Evolutionary conservation across 2,797 vertebrate species (phyloP), one percentile per base, ranked within the genome.

Genomic region (Numenius phaeopus): DNA sequence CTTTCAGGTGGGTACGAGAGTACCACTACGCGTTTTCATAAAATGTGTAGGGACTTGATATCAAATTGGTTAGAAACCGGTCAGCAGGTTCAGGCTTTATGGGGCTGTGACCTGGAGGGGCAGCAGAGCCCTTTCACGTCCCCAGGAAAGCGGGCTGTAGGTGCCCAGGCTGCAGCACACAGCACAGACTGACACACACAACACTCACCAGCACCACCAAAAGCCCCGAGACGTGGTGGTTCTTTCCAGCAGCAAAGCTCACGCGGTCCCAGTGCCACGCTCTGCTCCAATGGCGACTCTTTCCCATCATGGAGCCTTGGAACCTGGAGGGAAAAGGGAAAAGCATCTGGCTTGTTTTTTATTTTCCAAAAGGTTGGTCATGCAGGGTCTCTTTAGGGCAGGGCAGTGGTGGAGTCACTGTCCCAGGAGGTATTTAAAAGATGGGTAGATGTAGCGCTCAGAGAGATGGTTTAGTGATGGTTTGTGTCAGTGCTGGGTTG

Each of bases 211-310:
- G 34, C 21, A 26, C 37, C 34, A 3, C 1, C 11, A 29, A 54
- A 13, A 22, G 27, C 4, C 1, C 2, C 1, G 4, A 30, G 44
- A 12, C 7, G 20, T 1, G 4, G 27, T 24, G 16, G 47, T n/a
- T 62, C 49, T 8, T 50, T 7, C 27, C 32, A 14, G 23, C 54
- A 62, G 47, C 59, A 55, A 30, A 42, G 24, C 42, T 9, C 15
- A 5, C 9, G 5, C 54, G 30, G 29, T 10, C 18, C 11, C 14
- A 20, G 2, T 8, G 24, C 32, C 21, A 5, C 32, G 11, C 72
- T 49, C 59, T 34, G 37, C 42, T 55, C n/a, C 1, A 12, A 50
- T 30, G 11, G 13, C 16, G 30, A 52, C 55, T 67, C 17, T 20
- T 46, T 69, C n/a, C 73, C 42, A 24, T 5, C 24, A 5, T 2